Evolutionary conservation across 2,113 vertebrate species (phyloP).

Genomic region (Grantiella picta): DNA sequence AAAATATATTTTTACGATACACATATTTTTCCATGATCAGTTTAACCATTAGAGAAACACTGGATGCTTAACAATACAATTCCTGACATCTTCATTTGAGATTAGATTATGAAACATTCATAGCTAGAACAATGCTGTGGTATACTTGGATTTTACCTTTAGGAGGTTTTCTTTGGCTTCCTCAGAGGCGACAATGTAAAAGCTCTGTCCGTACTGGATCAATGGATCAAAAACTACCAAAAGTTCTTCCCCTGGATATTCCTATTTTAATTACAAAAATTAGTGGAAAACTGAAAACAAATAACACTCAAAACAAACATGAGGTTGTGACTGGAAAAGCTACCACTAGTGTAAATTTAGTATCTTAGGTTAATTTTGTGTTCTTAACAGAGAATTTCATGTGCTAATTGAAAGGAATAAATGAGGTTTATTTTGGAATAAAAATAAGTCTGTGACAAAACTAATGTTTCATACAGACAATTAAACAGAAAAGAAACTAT

Average conservation of each 20-base stretch:
- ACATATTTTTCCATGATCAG: background rate
- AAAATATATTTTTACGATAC: background rate
- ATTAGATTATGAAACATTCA: background rate
- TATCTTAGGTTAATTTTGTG: background rate
- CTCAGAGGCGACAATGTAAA: constrained; percentile 86
- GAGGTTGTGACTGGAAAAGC: background rate
- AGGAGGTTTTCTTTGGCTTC: constrained; percentile 83
- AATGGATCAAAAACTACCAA: constrained; percentile 85
- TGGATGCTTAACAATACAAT: background rate
- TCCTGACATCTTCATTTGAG: background rate
- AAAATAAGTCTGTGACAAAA: background rate
- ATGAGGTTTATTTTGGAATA: background rate
- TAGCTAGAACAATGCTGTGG: background rate
- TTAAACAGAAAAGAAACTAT: background rate
- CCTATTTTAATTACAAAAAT: constrained; percentile 68
- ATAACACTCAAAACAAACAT: background rate
- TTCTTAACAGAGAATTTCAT: background rate
- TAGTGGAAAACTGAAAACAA: background rate
- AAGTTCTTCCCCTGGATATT: constrained; percentile 88
- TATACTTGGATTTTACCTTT: constrained; percentile 64
- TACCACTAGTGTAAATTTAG: background rate
- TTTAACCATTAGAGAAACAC: background rate
- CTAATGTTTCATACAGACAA: background rate
- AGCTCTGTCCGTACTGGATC: constrained; percentile 83
- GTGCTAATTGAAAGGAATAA: background rate